phyloP scores from a whole-genome alignment of 2,797 vertebrate genomes.

The Lutjanus argentimaculatus region DNA sequence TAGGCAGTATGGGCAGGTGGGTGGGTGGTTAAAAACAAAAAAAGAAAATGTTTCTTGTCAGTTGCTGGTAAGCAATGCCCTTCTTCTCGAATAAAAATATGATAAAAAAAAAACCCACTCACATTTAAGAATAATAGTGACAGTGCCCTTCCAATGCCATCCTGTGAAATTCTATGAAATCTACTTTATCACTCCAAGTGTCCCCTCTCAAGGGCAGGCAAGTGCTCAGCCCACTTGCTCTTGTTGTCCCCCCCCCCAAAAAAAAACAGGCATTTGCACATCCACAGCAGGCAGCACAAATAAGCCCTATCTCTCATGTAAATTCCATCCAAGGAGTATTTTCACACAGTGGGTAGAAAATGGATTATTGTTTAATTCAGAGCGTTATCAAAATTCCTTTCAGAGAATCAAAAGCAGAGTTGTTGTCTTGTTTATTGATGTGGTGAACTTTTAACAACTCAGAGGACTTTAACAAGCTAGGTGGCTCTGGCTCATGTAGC shows the following conservation, averaged over 20 bases:
- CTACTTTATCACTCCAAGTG: neutral
- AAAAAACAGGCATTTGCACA: neutral
- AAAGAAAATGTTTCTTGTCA: too few species aligned
- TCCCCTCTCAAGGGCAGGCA: neutral
- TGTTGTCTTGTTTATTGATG: neutral
- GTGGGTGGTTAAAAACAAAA: too few species aligned
- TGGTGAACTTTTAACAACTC: neutral
- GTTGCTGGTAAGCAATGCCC: too few species aligned
- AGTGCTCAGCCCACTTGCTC: neutral
- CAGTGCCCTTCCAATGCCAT: neutral
- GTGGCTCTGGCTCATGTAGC: neutral
- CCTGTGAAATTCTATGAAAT: neutral
- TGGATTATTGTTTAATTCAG: neutral
- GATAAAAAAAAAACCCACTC: too few species aligned
- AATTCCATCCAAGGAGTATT: neutral
- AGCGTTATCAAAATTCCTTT: neutral
- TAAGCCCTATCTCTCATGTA: neutral
- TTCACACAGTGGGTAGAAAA: neutral
- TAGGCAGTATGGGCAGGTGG: too few species aligned
- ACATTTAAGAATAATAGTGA: neutral
- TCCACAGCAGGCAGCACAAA: too few species aligned
- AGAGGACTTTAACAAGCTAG: neutral
- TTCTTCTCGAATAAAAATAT: too few species aligned
- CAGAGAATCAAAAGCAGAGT: neutral
- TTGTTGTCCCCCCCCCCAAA: neutral